Percentiles rank a stretch among this genome's conserved stretches.
phyloP scores from a whole-genome alignment of 2,113 vertebrate genomes.

The Eurypyga helias region DNA sequence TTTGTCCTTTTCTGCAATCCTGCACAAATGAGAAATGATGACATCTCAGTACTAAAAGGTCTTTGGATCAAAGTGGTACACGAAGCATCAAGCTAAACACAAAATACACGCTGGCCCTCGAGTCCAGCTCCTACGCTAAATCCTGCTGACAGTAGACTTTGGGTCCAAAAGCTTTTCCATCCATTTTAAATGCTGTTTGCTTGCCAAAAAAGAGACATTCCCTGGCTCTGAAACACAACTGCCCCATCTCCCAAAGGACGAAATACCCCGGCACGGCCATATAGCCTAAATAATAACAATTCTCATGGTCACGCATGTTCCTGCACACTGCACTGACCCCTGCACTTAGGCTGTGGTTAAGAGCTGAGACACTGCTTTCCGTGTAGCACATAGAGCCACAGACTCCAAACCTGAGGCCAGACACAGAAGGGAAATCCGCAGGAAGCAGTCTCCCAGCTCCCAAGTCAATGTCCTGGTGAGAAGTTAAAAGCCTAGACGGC shows the following conservation, averaged over 20 bases:
- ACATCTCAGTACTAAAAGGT: neutral
- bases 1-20: slow-evolving; percentile 83
- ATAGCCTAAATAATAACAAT: neutral
- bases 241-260: neutral
- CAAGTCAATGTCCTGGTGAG: neutral
- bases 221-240: neutral
- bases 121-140: neutral
- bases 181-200: neutral
- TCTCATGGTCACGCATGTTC: neutral
- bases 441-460: neutral
- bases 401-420: neutral
- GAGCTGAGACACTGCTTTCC: neutral
- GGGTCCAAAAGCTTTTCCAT: neutral
- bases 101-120: neutral
- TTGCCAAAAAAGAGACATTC: slow-evolving; percentile 15
- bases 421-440: neutral
- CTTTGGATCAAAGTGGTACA: neutral
- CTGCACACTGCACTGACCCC: neutral
- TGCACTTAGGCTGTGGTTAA: neutral
- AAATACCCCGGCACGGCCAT: neutral
- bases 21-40: slow-evolving; percentile 31
- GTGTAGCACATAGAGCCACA: neutral
- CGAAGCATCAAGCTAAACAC: neutral
- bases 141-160: neutral
- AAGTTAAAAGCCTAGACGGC: neutral